phyloP scores from a whole-genome alignment of 2,888 invertebrate genomes.

The Euplagia quadripunctaria region DNA sequence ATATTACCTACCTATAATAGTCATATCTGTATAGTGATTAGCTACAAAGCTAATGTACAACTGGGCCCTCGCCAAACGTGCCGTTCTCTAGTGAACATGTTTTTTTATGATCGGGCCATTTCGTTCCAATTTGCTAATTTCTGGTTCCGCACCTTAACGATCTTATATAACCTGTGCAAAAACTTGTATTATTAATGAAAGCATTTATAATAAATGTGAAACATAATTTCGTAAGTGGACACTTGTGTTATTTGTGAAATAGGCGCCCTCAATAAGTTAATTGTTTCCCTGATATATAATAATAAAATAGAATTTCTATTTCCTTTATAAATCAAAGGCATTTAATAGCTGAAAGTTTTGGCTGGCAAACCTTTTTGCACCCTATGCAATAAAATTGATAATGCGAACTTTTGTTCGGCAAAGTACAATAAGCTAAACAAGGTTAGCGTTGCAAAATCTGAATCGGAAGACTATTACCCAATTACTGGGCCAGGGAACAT shows the following conservation, averaged over 20 bases:
- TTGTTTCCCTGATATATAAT: neutral
- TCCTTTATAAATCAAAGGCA: neutral
- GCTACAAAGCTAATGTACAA: neutral
- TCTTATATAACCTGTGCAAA: slow-evolving; percentile 56
- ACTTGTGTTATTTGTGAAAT: slow-evolving; percentile 15
- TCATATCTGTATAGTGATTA: neutral
- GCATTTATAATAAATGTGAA: slow-evolving; percentile 17
- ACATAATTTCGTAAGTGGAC: slow-evolving; percentile 16
- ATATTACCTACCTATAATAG: neutral
- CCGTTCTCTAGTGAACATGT: slow-evolving; percentile 42
- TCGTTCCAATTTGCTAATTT: slow-evolving; percentile 75
- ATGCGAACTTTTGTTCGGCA: neutral
- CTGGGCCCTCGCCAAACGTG: slow-evolving; percentile 31
- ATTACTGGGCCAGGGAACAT: too few relatives aligned
- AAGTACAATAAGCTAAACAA: neutral
- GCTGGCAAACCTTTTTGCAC: neutral
- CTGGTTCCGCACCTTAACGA: slow-evolving; percentile 62
- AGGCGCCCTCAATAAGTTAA: slow-evolving; percentile 12
- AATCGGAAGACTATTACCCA: too few relatives aligned
- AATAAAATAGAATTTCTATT: neutral
- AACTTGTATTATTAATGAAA: slow-evolving; percentile 32
- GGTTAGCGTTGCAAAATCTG: too few relatives aligned
- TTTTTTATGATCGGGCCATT: slow-evolving; percentile 60
- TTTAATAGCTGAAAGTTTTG: neutral
- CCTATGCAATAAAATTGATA: neutral